Evolutionary conservation across 2,797 vertebrate species (phyloP).

Genomic region (Vultur gryphus): DNA sequence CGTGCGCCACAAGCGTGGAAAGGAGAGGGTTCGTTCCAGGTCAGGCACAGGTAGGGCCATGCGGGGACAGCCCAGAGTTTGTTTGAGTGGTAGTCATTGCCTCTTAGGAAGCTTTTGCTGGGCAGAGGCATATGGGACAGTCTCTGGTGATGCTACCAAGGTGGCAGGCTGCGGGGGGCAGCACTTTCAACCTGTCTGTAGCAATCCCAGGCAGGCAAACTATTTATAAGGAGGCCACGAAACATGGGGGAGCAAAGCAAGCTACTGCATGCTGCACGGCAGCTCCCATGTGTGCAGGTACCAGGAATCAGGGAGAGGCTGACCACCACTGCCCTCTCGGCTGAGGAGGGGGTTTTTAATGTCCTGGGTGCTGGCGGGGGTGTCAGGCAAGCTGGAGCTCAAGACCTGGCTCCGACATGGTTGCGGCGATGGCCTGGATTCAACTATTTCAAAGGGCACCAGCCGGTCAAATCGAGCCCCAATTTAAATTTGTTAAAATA

Average conservation of each 20-base stretch:
- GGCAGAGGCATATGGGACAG: neutral
- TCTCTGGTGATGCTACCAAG: neutral
- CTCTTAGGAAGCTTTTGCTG: neutral
- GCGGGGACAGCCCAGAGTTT: neutral
- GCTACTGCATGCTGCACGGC: neutral
- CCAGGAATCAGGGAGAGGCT: neutral
- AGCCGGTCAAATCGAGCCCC: neutral
- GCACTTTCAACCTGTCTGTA: neutral
- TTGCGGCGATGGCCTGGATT: neutral
- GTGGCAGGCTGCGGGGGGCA: neutral
- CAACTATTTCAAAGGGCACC: slow-evolving; percentile 48
- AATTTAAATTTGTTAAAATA: slow-evolving; percentile 66
- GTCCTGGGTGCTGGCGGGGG: neutral
- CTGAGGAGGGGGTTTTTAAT: neutral
- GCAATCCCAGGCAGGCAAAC: neutral
- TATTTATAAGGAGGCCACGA: neutral
- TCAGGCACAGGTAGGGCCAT: slow-evolving; percentile 58
- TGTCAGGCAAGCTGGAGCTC: accelerated
- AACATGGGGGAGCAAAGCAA: neutral
- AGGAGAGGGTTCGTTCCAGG: neutral
- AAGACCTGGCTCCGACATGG: neutral
- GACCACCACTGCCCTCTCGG: neutral
- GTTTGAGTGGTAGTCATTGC: neutral
- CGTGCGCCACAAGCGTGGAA: neutral
- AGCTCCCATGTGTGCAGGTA: neutral